A percentile compares a stretch with the other conserved stretches of the same genome.
Conservation (phyloP, 2,113 vertebrate genomes). For the Uria aalge region DNA sequence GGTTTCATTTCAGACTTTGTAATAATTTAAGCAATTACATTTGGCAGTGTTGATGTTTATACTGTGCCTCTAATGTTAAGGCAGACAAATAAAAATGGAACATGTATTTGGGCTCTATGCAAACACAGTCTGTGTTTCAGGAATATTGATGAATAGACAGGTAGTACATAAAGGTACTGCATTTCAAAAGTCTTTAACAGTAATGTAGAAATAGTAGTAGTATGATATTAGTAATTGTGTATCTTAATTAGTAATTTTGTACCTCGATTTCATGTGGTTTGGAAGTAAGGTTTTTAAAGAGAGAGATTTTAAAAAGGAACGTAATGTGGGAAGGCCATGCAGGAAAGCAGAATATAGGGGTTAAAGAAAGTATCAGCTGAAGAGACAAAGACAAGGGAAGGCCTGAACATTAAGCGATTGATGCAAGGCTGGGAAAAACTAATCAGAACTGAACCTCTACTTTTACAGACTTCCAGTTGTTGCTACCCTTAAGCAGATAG, state of each 20-base stretch:
- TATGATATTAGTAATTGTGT: neutral
- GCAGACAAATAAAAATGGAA: neutral
- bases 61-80: neutral
- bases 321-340: neutral
- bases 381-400: neutral
- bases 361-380: neutral
- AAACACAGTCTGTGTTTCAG: neutral
- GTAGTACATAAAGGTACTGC: neutral
- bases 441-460: neutral
- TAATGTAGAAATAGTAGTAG: neutral
- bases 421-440: neutral
- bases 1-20: neutral
- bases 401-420: neutral
- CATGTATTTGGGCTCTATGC: neutral
- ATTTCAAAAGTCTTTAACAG: neutral
- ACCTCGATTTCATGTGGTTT: neutral
- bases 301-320: neutral
- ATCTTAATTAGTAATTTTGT: neutral
- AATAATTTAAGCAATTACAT: neutral
- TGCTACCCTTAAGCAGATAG: neutral
- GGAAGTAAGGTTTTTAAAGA: neutral
- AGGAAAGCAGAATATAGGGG: neutral
- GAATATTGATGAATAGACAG: neutral
- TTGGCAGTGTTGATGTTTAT: neutral
- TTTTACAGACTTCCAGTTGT: neutral